A percentile compares a stretch with the other conserved stretches of the same genome.
These are phyloP conservation scores for Mobula hypostoma DNA, from an alignment of 2,113 vertebrate species.

Conservation along the genomic window DNA sequence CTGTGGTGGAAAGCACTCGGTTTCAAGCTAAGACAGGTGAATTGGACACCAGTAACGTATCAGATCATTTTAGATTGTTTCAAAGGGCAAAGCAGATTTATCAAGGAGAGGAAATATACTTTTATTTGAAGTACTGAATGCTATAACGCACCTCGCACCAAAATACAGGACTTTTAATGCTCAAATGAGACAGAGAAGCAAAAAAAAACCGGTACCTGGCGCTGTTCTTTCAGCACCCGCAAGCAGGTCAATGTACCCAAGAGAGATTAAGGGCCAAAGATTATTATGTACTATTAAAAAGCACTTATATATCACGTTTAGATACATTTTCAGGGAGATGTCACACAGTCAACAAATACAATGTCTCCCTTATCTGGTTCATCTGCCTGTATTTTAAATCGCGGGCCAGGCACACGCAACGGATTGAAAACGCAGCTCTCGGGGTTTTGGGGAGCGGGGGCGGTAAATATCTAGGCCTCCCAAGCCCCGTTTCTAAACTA, in stretches of 20 bases:
- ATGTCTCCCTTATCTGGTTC: background rate
- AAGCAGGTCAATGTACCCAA: background rate
- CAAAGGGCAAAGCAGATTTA: too few relatives aligned
- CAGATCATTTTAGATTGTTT: background rate
- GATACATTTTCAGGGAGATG: background rate
- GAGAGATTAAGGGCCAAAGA: background rate
- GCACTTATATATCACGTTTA: background rate
- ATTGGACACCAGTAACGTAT: background rate
- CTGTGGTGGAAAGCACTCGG: background rate
- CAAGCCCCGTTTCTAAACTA: background rate
- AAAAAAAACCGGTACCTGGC: conserved; percentile 40
- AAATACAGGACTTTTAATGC: background rate
- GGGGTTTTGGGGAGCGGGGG: background rate
- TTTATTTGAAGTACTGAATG: background rate
- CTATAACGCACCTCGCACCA: background rate
- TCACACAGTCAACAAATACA: background rate
- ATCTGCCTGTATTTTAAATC: background rate
- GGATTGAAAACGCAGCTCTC: background rate
- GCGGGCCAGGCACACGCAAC: background rate
- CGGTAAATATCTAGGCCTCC: background rate
- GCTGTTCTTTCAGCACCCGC: conserved; percentile 66
- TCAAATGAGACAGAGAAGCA: background rate
- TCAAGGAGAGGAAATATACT: background rate
- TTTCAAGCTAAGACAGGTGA: background rate
- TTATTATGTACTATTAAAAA: background rate